Percentiles rank a stretch among this genome's conserved stretches.
Evolutionary conservation across 2,888 invertebrate species (phyloP).

Genomic region (Physocephala rufipes): DNA sequence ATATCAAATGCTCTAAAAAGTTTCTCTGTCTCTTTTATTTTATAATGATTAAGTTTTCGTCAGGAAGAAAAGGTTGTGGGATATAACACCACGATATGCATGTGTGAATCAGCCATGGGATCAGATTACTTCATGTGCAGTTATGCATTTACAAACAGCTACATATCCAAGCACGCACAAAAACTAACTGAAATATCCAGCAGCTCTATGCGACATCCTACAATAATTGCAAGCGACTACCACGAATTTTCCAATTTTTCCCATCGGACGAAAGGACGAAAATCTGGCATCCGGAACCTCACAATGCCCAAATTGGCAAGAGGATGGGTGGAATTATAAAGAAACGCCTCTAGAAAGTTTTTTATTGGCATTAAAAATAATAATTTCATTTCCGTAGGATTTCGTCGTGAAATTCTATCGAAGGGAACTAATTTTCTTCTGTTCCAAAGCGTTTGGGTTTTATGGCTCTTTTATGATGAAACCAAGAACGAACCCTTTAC

Average conservation of each 20-base stretch:
- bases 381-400: conserved; percentile 16
- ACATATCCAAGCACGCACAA: no score
- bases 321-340: conserved; percentile 20
- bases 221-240: conserved; percentile 24
- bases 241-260: not conserved
- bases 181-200: not conserved
- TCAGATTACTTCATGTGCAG: conserved; percentile 57
- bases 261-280: not conserved
- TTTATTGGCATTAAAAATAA: conserved; percentile 34
- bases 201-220: conserved; percentile 11
- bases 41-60: conserved; percentile 46
- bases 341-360: conserved; percentile 26
- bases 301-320: conserved; percentile 31
- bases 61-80: conserved; percentile 6
- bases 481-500: conserved; percentile 21
- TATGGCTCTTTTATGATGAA: conserved; percentile 7
- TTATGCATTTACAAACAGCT: conserved; percentile 3
- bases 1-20: conserved; percentile 57
- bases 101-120: conserved; percentile 55
- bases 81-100: conserved; percentile 26
- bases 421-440: conserved; percentile 27
- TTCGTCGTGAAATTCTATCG: conserved; percentile 8
- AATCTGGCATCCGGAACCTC: conserved; percentile 25
- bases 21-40: conserved; percentile 34
- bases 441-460: not conserved